Evolutionary conservation across 1,140 invertebrate genomes (phyloP).

Genomic region (Anthonomus grandis): DNA sequence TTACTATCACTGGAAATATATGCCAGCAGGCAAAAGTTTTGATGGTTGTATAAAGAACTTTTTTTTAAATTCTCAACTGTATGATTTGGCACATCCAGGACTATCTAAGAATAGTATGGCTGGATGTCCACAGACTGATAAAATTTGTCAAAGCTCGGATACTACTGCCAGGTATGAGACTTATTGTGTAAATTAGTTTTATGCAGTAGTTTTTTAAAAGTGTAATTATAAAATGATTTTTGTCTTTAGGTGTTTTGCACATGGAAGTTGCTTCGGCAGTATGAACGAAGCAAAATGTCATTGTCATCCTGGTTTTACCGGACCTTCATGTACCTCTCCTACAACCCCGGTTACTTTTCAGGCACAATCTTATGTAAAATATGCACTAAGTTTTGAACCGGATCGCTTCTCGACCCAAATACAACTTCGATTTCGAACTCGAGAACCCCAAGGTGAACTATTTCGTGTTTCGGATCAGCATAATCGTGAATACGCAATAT

Average conservation of each 20-base stretch:
- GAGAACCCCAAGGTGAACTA: conserved; percentile 87
- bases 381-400: conserved; percentile 90
- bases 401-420: conserved; percentile 89
- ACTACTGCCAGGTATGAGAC: conserved; percentile 61
- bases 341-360: conserved; percentile 88
- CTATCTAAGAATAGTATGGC: conserved; percentile 77
- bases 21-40: conserved; percentile 84
- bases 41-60: conserved; percentile 94
- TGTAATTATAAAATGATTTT: too few species aligned
- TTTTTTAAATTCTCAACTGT: conserved; percentile 92
- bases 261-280: conserved; percentile 88
- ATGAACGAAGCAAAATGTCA: conserved; percentile 85
- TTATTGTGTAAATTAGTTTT: too few species aligned
- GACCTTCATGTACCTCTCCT: conserved; percentile 76
- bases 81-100: conserved; percentile 87
- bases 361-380: conserved; percentile 91
- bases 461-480: conserved; percentile 92
- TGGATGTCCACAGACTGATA: conserved; percentile 87
- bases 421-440: conserved; percentile 87
- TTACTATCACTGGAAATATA: conserved; percentile 81
- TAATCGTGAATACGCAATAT: conserved; percentile 89
- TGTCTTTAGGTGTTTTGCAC: conserved; percentile 75
- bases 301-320: conserved; percentile 89
- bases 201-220: too few species aligned
- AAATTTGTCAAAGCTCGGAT: conserved; percentile 78